Evolutionary conservation across 1,140 invertebrate species (phyloP), one percentile per base, ranked within the genome.

Genomic region (Euglossa dilemma): DNA sequence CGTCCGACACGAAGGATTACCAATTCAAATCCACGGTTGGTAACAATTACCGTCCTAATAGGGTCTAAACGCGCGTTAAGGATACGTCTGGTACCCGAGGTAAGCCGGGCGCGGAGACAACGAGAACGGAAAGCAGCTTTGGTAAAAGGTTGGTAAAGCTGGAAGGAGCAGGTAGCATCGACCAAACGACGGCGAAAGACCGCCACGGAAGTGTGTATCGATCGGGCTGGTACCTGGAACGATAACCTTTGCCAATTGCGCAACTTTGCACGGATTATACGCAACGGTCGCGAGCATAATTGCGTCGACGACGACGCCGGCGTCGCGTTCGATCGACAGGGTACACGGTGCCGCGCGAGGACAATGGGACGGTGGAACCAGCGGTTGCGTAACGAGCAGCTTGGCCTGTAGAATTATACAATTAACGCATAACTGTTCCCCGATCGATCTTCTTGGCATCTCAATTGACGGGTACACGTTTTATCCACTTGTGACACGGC

Each of bases 281-380:
- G 85, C 78, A 84, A 80, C 67, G 77, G 64, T 63, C 52, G 70
- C 20, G 28, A 45, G 61, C 57, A 67, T 87, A 87, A 87, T 87
- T 70, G 52, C 76, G 69, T 71, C 64, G 59, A 45, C 23, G 64
- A 59, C 74, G 64, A 64, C 64, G 64, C 80, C 75, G 63, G 52
- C 36, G 70, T 72, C 25, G 28, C 63, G 25, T 66, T 76, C 74
- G 54, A 81, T 59, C 70, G 83, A 66, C 76, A 77, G 69, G 74
- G 16, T 64, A 25, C 18, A 50, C 6, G 23, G 54, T 63, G 81
- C 61, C 63, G 28, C 52, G 23, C 14, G 70, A 81, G 57, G 87
- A 88, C 87, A 88, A 88, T 88, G 28, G 79, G 69, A 57, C 43
- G 36, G 83, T 50, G 23, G 79, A 64, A 43, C 63, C 70, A 23